Evolutionary conservation across 2,797 vertebrate genomes (phyloP), one percentile per base, ranked within the genome.

Genomic region (Champsocephalus esox): DNA sequence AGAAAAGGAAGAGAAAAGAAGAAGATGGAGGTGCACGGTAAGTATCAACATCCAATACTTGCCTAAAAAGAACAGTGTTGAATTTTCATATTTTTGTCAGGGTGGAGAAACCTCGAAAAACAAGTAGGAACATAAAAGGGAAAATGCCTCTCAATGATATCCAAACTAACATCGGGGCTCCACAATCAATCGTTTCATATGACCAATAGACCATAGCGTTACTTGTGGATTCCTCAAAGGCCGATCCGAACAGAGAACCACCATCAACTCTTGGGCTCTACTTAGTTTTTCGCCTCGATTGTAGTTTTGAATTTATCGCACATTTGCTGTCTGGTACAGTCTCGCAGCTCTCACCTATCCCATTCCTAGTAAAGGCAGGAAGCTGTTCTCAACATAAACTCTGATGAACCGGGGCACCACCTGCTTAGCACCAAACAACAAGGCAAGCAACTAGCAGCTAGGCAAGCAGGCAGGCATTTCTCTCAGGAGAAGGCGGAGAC

Each of bases 81-180:
- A 13, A 79, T 77, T 77, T 82, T 78, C 75, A 80, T 85, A 82
- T 87, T 88, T 86, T 61, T 54, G 80, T 78, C 71, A 28, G 60
- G 57, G 54, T 41, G 58, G 69, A 81, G 78, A 78, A 77, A 58
- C 68, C 28, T 55, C 66, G 55, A 71, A 80, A 78, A 80, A 76
- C 63, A 80, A 73, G 63, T 34, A 12, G 46, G 60, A 70, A 28
- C 70, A 64, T 66, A 76, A 43, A 62, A 59, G 10, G 62, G 75
- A 68, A 77, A 44, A 12, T 57, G 65, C 50, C 17, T 66, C 54
- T 83, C 79, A n/a, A 32, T 75, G 69, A 77, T 75, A 44, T 75
- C 67, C 62, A 9, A 79, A 52, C 21, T 13, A 61, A 55, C 60
- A 4, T 51, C 10, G 67, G 45, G 49, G n/a, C 60, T 81, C 11